Base-by-base conservation (phyloP, 2,888 invertebrate genomes). In the Erebia palarica region DNA sequence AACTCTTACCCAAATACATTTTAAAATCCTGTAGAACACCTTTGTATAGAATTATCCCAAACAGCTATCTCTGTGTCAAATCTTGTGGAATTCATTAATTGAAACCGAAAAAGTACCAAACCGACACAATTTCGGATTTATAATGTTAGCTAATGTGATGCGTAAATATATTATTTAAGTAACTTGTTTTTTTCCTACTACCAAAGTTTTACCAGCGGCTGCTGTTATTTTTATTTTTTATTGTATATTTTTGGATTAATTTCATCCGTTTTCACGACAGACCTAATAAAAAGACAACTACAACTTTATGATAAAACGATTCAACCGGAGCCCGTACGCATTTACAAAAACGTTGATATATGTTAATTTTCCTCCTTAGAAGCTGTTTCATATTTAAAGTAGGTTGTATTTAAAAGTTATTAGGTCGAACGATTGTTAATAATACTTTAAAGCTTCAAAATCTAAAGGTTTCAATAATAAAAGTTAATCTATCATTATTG, bases 281-380 rank as follows among this genome's bases (percentile, higher is more conserved):
- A 27, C 27, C 57, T 58, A 5, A 61, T 44, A 61, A 61, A 44
- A 61, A 44, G 44, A 61, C 42, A 27, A 18, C 42, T 61, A 10
- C 11, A 61, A 44, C 61, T 16, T 61, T 44, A 61, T 61, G 44
- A 44, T 44, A 61, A 18, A 42, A 16, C 44, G 44, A 61, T 44
- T 61, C 11, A 44, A 61, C 16, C 18, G 61, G 27, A 61, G 16
- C 16, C 16, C 42, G 61, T 61, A 44, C 14, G 44, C 16, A 44
- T 61, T 61, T 61, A n/a, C 61, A 27, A 27, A 61, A 44, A 44
- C 3, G 16, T 61, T 61, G 61, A 61, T 61, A 18, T 61, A 44
- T 61, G 42, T 44, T 44, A 44, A 44, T 44, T 44, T 13, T 61
- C 61, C 10, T 16, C 61, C 3, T 61, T 16, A 55, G 18, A 55